These are phyloP conservation scores for Stratiolaelaps scimitus DNA, from an alignment of 1,140 invertebrate genomes.

Conservation along the genomic window DNA sequence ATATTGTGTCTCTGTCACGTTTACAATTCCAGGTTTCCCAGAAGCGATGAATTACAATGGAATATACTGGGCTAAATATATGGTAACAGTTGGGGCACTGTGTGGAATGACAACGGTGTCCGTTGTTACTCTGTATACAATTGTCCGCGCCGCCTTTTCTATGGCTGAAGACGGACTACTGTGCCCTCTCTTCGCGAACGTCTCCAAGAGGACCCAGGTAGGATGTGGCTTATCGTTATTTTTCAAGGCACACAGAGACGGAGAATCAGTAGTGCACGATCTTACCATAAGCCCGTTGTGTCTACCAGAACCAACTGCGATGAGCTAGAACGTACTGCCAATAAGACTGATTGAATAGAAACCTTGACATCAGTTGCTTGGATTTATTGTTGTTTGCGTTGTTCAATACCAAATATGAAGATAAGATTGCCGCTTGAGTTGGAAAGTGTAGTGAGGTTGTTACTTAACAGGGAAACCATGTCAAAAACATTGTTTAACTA, in stretches of 20 bases:
- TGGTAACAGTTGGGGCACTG: conserved; percentile 5
- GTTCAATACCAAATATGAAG: too few species aligned
- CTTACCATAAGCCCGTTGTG: background rate
- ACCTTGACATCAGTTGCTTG: too few species aligned
- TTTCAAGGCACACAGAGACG: too few species aligned
- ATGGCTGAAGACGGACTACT: conserved; percentile 24
- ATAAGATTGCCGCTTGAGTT: too few species aligned
- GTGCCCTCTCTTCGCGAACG: conserved; percentile 10
- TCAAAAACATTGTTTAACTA: too few species aligned
- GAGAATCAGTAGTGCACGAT: too few species aligned
- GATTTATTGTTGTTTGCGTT: too few species aligned
- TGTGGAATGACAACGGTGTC: conserved; percentile 18
- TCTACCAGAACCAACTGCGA: background rate
- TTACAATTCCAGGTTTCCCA: conserved; percentile 9
- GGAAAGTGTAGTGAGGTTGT: too few species aligned
- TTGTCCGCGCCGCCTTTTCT: conserved; percentile 3
- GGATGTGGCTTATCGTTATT: background rate
- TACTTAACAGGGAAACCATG: too few species aligned
- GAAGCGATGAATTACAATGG: conserved; percentile 20
- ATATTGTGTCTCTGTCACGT: background rate
- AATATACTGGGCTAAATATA: conserved; percentile 21
- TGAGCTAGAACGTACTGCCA: too few species aligned
- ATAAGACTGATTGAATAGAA: too few species aligned
- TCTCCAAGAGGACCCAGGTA: conserved; percentile 14
- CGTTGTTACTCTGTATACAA: conserved; percentile 12